A percentile compares a stretch with the other conserved stretches of the same genome.
These are phyloP conservation scores for Pogonognathellus flavescens DNA, from an alignment of 1,140 invertebrate species.

Conservation along the genomic window DNA sequence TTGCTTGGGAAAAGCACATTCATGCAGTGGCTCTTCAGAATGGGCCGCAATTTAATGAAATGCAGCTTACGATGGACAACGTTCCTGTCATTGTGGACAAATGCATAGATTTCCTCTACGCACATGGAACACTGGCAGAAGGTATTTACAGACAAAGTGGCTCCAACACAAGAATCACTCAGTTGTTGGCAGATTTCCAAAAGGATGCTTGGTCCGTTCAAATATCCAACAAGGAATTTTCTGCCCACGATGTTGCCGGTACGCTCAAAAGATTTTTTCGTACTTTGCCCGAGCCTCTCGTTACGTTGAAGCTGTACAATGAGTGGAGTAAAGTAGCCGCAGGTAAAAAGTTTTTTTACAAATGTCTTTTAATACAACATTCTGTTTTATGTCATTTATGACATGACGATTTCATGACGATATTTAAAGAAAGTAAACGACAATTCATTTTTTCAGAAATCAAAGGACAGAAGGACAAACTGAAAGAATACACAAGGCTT, in stretches of 20 bases:
- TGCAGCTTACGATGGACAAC: constrained; percentile 87
- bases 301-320: constrained; percentile 74
- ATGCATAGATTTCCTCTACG: constrained; percentile 89
- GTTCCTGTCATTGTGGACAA: constrained; percentile 91
- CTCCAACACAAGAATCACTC: constrained; percentile 80
- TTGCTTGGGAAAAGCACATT: constrained; percentile 80
- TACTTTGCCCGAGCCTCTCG: constrained; percentile 81
- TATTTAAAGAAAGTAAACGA: background rate
- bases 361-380: no score
- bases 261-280: constrained; percentile 87
- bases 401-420: background rate
- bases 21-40: constrained; percentile 82
- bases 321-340: constrained; percentile 71
- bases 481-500: constrained; percentile 69
- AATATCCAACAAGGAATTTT: constrained; percentile 80
- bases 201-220: constrained; percentile 87
- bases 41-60: constrained; percentile 81
- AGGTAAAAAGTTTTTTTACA: constrained; percentile 1
- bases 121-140: constrained; percentile 84
- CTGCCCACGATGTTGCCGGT: constrained; percentile 88
- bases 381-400: no score
- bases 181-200: constrained; percentile 81
- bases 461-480: background rate
- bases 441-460: constrained; percentile 24
- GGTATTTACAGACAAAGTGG: constrained; percentile 89